Percentiles rank a stretch among this genome's conserved stretches.
These are phyloP conservation scores for Myotis lucifugus DNA, from an alignment of 2,113 vertebrate genomes.

Conservation along the genomic window DNA sequence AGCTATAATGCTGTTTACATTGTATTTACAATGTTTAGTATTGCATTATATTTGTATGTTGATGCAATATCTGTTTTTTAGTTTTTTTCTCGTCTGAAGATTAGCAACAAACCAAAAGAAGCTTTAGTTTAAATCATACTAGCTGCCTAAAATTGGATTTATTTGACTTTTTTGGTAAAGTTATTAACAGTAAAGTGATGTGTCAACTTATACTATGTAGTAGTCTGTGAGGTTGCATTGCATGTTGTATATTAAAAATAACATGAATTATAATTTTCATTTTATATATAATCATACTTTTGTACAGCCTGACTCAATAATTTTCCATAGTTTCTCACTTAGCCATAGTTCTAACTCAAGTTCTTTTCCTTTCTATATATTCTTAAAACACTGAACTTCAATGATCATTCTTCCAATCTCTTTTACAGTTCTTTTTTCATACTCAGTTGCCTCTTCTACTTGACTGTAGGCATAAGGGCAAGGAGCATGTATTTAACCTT, in stretches of 20 bases:
- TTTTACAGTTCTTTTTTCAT: neutral
- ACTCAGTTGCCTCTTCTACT: neutral
- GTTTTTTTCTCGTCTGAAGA: constrained; percentile 3
- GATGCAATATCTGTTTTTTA: constrained; percentile 22
- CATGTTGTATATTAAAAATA: constrained; percentile 15
- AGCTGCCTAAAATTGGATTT: constrained; percentile 19
- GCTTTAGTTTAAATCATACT: constrained; percentile 32
- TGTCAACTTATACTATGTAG: neutral
- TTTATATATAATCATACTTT: constrained; percentile 33
- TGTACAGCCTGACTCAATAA: neutral
- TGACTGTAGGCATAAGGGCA: neutral
- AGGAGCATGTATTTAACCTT: neutral
- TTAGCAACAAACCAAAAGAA: constrained; percentile 30
- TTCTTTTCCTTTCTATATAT: constrained; percentile 12
- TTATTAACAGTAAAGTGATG: constrained; percentile 22
- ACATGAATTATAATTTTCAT: constrained; percentile 18
- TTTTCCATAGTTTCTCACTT: constrained; percentile 46
- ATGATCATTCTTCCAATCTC: neutral
- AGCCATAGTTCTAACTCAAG: constrained; percentile 13
- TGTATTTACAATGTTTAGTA: neutral
- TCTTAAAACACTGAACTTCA: constrained; percentile 33
- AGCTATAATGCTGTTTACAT: neutral
- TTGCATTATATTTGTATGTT: neutral
- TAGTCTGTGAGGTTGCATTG: neutral
- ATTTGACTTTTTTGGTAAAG: constrained; percentile 29